phyloP scores from a whole-genome alignment of 2,888 invertebrate genomes.

The Eudemis profundana region DNA sequence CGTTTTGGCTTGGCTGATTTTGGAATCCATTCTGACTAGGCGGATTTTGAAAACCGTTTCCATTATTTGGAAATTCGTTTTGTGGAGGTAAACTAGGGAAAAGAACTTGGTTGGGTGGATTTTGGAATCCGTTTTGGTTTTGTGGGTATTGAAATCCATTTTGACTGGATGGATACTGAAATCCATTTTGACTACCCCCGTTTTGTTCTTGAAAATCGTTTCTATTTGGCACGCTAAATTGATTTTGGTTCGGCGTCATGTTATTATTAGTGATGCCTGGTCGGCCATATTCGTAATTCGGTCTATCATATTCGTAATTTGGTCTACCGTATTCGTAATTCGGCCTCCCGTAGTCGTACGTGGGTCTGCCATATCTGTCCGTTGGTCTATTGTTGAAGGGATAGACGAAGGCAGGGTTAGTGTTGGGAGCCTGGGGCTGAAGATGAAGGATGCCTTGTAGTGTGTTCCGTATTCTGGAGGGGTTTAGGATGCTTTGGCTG shows the following conservation, averaged over 20 bases:
- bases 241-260: conserved; percentile 10
- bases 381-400: conserved; percentile 49
- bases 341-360: conserved; percentile 42
- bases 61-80: neutral
- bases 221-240: conserved; percentile 41
- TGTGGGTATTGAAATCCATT: conserved; percentile 6
- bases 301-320: conserved; percentile 37
- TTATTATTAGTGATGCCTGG: conserved; percentile 43
- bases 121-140: neutral
- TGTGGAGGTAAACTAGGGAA: neutral
- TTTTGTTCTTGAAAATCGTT: conserved; percentile 40
- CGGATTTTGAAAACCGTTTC: neutral
- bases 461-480: conserved; percentile 54
- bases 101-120: neutral
- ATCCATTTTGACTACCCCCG: conserved; percentile 18
- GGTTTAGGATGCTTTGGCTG: conserved; percentile 50
- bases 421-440: conserved; percentile 49
- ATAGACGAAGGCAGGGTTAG: conserved; percentile 48
- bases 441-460: conserved; percentile 54
- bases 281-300: conserved; percentile 43
- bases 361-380: conserved; percentile 43
- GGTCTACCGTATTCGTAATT: conserved; percentile 39
- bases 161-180: conserved; percentile 6
- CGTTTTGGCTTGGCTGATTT: conserved; percentile 6
- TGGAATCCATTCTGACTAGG: conserved; percentile 9